Evolutionary conservation across 2,888 invertebrate genomes (phyloP), one percentile per base, ranked within the genome.

Genomic region (Cantharis nigra): DNA sequence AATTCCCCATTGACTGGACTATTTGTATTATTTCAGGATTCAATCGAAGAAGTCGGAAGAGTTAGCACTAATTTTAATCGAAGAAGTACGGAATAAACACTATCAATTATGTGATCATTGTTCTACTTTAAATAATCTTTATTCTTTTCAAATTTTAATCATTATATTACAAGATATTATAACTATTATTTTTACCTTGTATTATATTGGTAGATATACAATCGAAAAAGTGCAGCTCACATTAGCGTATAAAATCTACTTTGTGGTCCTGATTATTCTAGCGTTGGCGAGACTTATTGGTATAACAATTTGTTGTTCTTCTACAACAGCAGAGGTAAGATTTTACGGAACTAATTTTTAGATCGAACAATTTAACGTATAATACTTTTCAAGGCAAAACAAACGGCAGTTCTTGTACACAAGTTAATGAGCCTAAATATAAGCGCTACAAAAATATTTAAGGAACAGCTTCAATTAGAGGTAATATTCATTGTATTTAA

Each of bases 401-500:
- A 28, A 28, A 74, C 33, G n/a, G 70, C 70, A 10, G 20, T 64
- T 49, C 33, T 75, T 3, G 49, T 75, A 63, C 75, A 75, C 20
- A 70, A 65, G 33, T 28, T 70, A 65, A 49, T 28, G 11, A 11
- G 33, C 13, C 14, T 75, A 14, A 23, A 69, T 63, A 5, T 10
- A 9, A 70, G 65, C 28, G 3, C 49, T 1, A 30, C 64, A 49
- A 64, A 65, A 4, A 49, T 20, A 5, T 75, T 63, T n/a, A 75
- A 75, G 16, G 70, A 75, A 23, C 64, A 64, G 9, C 16, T 75
- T 16, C 70, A 33, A 23, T 49, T 70, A 49, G 75, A 75, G 70
- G 75, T 71, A 64, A 64, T 64, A 26, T 23, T 5, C 4, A 23
- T 23, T 23, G 23, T 23, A 23, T 23, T 23, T 23, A 23, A 23